phyloP scores from a whole-genome alignment of 2,888 invertebrate genomes.

The Drosophila longiperda region DNA sequence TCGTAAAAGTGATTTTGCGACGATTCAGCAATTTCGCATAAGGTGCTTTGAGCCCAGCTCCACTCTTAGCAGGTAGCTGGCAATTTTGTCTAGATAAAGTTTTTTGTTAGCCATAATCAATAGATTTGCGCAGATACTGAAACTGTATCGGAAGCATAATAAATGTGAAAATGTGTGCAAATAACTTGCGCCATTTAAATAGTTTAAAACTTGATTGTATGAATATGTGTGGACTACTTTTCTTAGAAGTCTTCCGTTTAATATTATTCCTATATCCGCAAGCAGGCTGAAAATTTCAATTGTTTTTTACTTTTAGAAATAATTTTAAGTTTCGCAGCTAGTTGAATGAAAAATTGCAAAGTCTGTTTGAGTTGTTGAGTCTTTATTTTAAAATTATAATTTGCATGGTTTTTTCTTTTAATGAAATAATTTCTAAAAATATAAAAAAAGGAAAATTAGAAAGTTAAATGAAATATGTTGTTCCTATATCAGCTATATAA shows the following conservation, averaged over 20 bases:
- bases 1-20: conserved; percentile 80
- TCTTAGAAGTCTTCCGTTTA: neutral
- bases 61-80: conserved; percentile 24
- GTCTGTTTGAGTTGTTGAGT: neutral
- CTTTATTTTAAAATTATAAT: neutral
- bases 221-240: neutral
- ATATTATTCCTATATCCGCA: neutral
- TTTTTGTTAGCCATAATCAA: conserved; percentile 25
- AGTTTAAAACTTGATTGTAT: conserved; percentile 2
- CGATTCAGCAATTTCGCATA: conserved; percentile 71
- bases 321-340: neutral
- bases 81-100: conserved; percentile 46
- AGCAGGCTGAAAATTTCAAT: neutral
- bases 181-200: conserved; percentile 49
- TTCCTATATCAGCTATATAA: neutral
- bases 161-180: conserved; percentile 45
- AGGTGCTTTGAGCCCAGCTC: conserved; percentile 29
- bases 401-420: neutral
- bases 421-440: neutral
- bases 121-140: conserved; percentile 13
- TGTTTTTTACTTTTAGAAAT: neutral
- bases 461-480: neutral
- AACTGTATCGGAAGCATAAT: conserved; percentile 41
- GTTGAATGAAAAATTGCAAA: neutral
- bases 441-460: too few species aligned